phyloP scores from a whole-genome alignment of 2,797 vertebrate genomes.

The Anas capensis region DNA sequence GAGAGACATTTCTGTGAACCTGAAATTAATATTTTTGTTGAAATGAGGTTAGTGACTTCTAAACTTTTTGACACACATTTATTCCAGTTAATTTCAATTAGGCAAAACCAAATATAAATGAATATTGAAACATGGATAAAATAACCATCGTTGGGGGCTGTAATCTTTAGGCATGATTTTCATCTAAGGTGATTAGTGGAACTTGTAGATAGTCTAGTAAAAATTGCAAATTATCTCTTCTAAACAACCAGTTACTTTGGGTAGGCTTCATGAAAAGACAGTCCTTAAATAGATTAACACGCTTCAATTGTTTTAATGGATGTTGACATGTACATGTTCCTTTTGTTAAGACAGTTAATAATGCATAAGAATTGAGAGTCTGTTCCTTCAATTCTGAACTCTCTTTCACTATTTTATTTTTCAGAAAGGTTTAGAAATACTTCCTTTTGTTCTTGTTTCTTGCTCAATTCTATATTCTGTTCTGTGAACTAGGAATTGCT shows the following conservation, averaged over 20 bases:
- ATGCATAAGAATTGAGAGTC: slow-evolving; percentile 1
- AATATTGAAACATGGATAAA: not conserved
- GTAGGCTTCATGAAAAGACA: not conserved
- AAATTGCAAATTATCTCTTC: not conserved
- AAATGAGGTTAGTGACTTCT: slow-evolving; percentile 15
- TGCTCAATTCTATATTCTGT: not conserved
- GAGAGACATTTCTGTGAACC: not conserved
- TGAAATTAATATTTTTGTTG: slow-evolving; percentile 3
- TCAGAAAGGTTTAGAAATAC: not conserved
- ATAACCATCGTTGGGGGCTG: not conserved
- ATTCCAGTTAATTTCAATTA: slow-evolving; percentile 63
- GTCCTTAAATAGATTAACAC: slow-evolving; percentile 36
- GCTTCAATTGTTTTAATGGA: slow-evolving; percentile 41
- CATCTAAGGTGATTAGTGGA: not conserved
- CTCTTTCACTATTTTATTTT: not conserved
- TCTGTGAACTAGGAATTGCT: not conserved
- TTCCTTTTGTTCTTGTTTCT: not conserved
- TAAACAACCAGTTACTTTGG: not conserved
- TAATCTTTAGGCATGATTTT: slow-evolving; percentile 24
- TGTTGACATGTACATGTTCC: slow-evolving; percentile 16
- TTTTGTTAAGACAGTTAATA: slow-evolving; percentile 56
- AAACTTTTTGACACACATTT: slow-evolving; percentile 52
- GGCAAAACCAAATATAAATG: slow-evolving; percentile 11
- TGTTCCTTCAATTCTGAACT: not conserved
- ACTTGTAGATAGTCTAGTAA: not conserved